These are phyloP conservation scores for Synergus umbraculus DNA, from an alignment of 2,888 invertebrate genomes.

Conservation along the genomic window DNA sequence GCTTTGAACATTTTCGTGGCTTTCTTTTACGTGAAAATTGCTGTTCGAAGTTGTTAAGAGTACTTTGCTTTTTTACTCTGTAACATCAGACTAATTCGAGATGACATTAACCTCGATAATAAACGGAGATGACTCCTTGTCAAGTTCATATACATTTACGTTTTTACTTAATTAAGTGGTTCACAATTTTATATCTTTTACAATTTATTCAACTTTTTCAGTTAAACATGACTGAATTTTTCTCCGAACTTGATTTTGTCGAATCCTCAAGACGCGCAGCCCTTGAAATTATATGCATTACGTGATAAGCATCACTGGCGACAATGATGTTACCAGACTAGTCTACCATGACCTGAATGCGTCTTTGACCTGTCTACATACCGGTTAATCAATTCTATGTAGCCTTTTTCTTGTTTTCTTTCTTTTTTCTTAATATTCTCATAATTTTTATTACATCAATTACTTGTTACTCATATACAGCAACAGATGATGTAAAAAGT, in stretches of 20 bases:
- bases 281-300: constrained; percentile 8
- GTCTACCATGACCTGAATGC: constrained; percentile 49
- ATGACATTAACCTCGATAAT: constrained; percentile 31
- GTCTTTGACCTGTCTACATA: neutral
- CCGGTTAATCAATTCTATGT: neutral
- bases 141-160: neutral
- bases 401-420: too few relatives aligned
- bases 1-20: neutral
- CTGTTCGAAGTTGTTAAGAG: constrained; percentile 8
- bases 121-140: neutral
- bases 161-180: constrained; percentile 4
- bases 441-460: neutral
- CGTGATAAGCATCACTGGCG: constrained; percentile 41
- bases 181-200: neutral
- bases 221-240: neutral
- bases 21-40: constrained; percentile 33
- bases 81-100: constrained; percentile 15
- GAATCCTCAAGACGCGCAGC: too few relatives aligned
- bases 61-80: neutral
- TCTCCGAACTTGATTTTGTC: neutral
- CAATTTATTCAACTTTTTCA: neutral
- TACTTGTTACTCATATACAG: too few relatives aligned
- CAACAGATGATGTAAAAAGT: too few relatives aligned
- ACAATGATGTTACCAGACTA: constrained; percentile 31
- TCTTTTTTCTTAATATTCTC: neutral